Evolutionary conservation across 2,797 vertebrate genomes (phyloP).

Genomic region (Rallus crepitans): DNA sequence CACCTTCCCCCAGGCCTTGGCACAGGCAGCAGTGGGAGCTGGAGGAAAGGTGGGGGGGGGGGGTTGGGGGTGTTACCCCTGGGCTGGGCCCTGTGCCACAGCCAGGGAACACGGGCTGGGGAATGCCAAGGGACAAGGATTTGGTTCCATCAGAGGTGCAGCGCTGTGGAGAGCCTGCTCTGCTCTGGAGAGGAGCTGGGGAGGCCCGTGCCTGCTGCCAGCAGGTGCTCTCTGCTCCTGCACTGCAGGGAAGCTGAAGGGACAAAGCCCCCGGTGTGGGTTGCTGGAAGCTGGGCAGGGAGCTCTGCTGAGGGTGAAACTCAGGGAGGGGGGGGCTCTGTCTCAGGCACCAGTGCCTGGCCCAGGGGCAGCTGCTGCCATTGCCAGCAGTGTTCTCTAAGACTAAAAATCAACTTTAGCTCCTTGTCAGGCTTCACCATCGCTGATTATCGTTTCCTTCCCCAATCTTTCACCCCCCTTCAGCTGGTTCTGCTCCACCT

Average conservation of each 20-base stretch:
- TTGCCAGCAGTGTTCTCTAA: not conserved
- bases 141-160: not conserved
- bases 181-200: not conserved
- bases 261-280: not conserved
- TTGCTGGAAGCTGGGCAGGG: not conserved
- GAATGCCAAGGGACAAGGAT: not conserved
- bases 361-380: rapidly evolving
- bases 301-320: not conserved
- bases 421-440: too few species aligned
- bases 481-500: too few species aligned
- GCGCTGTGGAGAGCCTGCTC: not conserved
- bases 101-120: not conserved
- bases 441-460: too few species aligned
- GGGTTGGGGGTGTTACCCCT: not conserved
- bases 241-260: not conserved
- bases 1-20: not conserved
- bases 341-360: rapidly evolving
- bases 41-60: not conserved
- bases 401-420: not conserved
- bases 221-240: not conserved
- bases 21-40: not conserved
- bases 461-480: too few species aligned
- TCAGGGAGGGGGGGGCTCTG: rapidly evolving
- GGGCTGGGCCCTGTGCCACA: not conserved
- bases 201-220: not conserved